These are phyloP conservation scores for Salvelinus sp. DNA, from an alignment of 2,113 vertebrate genomes.

Conservation along the genomic window DNA sequence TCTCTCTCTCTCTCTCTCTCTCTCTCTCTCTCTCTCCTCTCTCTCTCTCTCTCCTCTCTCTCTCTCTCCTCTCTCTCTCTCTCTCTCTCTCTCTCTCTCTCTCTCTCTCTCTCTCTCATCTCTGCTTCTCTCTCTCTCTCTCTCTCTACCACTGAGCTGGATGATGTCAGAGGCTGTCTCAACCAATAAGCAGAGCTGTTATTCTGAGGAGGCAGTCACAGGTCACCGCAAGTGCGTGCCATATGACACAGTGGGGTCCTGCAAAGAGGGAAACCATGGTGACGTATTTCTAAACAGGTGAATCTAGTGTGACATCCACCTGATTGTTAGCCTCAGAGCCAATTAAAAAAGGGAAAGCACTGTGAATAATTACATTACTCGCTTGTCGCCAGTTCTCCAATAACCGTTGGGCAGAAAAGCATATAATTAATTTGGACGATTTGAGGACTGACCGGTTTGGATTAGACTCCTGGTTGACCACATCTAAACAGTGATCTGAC, in stretches of 20 bases:
- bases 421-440: neutral
- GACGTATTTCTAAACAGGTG: slow-evolving; percentile 49
- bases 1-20: too few relatives aligned
- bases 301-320: slow-evolving; percentile 39
- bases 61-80: neutral
- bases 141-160: slow-evolving; percentile 37
- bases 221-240: slow-evolving; percentile 36
- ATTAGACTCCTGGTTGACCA: neutral
- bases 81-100: neutral
- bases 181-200: slow-evolving; percentile 40
- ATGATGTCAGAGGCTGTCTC: slow-evolving; percentile 42
- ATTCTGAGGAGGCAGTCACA: slow-evolving; percentile 33
- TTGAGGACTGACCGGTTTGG: neutral
- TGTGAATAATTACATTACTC: slow-evolving; percentile 69
- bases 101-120: too few relatives aligned
- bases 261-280: slow-evolving; percentile 55
- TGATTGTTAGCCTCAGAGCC: slow-evolving; percentile 63
- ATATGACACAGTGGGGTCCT: slow-evolving; percentile 39
- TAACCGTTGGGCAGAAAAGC: slow-evolving; percentile 49
- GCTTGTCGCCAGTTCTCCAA: slow-evolving; percentile 65
- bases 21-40: too few relatives aligned
- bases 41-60: too few relatives aligned
- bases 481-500: neutral
- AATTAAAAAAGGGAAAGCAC: slow-evolving; percentile 64
- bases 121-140: too few relatives aligned